These are phyloP conservation scores for Lucinisca nassula DNA, from an alignment of 2,888 invertebrate genomes.

Conservation along the genomic window DNA sequence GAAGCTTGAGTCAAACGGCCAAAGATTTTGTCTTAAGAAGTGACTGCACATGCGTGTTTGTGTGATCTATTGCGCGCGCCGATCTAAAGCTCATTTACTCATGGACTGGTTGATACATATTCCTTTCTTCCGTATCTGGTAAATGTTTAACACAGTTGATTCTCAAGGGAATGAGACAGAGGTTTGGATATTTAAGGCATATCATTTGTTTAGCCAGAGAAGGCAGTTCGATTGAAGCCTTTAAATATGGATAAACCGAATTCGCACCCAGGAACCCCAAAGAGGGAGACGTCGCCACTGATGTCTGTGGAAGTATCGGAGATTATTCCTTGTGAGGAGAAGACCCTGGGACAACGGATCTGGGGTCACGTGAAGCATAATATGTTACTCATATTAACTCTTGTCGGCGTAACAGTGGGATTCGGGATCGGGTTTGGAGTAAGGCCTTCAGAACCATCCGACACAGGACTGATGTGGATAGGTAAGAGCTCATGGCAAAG, in stretches of 20 bases:
- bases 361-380: slow-evolving; percentile 25
- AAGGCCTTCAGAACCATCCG: slow-evolving; percentile 38
- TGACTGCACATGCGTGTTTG: no score
- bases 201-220: no score
- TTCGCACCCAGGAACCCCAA: background rate
- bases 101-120: no score
- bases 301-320: background rate
- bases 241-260: background rate
- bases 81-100: no score
- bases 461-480: slow-evolving; percentile 67
- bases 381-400: slow-evolving; percentile 41
- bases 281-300: background rate
- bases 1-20: no score
- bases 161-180: no score
- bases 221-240: background rate
- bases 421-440: slow-evolving; percentile 65
- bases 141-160: no score
- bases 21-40: no score
- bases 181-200: no score
- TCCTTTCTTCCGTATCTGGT: no score
- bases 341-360: background rate
- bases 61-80: no score
- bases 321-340: background rate
- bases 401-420: slow-evolving; percentile 62
- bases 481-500: no score